These are phyloP conservation scores for Psilanteris sp. DNA, from an alignment of 1,140 invertebrate species.

Conservation along the genomic window DNA sequence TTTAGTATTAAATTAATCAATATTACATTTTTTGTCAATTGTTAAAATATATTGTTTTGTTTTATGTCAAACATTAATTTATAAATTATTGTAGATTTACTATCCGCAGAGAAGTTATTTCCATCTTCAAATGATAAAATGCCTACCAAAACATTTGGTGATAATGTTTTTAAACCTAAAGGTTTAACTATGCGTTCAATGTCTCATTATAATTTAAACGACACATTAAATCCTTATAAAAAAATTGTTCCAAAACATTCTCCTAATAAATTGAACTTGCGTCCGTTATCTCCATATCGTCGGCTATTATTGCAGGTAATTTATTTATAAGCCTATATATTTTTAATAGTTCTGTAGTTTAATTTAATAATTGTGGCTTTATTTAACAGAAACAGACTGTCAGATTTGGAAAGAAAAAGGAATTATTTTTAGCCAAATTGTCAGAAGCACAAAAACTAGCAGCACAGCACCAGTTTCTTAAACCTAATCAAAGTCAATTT, in stretches of 20 bases:
- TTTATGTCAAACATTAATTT: too few species aligned
- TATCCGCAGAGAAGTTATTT: too few species aligned
- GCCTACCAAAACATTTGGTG: neutral
- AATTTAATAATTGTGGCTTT: neutral
- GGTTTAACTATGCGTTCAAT: constrained; percentile 11
- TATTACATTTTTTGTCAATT: too few species aligned
- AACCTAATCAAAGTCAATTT: neutral
- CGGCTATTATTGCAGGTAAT: neutral
- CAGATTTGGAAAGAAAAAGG: constrained; percentile 19
- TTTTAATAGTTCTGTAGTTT: neutral
- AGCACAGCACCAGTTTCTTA: neutral
- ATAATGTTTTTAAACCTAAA: constrained; percentile 8
- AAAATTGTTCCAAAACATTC: neutral
- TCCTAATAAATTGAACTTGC: neutral
- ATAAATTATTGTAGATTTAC: too few species aligned
- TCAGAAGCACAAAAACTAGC: neutral
- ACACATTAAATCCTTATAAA: constrained; percentile 14
- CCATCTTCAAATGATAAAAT: neutral
- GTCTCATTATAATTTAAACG: constrained; percentile 1
- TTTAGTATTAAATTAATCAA: too few species aligned
- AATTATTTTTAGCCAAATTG: neutral
- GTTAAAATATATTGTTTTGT: too few species aligned
- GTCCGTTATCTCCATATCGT: constrained; percentile 2
- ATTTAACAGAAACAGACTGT: constrained; percentile 12
- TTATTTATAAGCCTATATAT: neutral